A percentile compares a stretch with the other conserved stretches of the same genome.
phyloP scores from a whole-genome alignment of 2,113 vertebrate genomes.

The Chaetorhynchus papuensis region DNA sequence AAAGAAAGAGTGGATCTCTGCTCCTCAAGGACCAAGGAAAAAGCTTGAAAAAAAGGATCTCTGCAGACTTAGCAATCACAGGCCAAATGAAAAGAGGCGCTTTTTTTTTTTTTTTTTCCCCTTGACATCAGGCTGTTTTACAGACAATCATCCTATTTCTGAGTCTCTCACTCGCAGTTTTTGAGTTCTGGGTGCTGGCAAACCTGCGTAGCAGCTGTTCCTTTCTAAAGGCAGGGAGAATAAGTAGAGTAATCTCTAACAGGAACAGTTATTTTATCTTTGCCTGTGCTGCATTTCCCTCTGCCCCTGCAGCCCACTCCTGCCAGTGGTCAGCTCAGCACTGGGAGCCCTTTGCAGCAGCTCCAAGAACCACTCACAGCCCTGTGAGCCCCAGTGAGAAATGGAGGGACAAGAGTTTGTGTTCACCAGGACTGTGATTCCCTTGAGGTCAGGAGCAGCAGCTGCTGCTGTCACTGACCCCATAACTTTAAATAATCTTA shows the following conservation, averaged over 20 bases:
- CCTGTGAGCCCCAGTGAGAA: neutral
- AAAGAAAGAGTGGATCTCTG: neutral
- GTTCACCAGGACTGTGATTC: neutral
- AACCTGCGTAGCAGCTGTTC: conserved; percentile 42
- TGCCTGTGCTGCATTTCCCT: neutral
- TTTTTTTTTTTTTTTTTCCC: fast-evolving
- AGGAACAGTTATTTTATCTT: neutral
- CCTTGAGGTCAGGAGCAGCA: conserved; percentile 18
- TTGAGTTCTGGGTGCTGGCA: conserved; percentile 31
- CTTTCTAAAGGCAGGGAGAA: conserved; percentile 12
- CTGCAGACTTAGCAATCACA: neutral
- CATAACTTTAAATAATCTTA: conserved; percentile 21
- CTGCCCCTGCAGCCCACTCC: neutral
- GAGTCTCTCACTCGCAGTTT: conserved; percentile 4
- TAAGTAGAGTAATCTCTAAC: neutral
- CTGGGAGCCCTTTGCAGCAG: neutral
- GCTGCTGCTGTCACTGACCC: conserved; percentile 57
- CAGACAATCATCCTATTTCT: conserved; percentile 37
- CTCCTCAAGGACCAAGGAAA: neutral
- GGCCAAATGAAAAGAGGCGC: neutral
- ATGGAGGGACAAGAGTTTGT: neutral
- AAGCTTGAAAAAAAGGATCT: neutral
- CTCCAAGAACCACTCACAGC: neutral
- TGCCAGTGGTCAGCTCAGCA: neutral
- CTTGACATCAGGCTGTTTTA: neutral